These are phyloP conservation scores for Acrocephalus arundinaceus DNA, from an alignment of 2,113 vertebrate species.

Conservation along the genomic window DNA sequence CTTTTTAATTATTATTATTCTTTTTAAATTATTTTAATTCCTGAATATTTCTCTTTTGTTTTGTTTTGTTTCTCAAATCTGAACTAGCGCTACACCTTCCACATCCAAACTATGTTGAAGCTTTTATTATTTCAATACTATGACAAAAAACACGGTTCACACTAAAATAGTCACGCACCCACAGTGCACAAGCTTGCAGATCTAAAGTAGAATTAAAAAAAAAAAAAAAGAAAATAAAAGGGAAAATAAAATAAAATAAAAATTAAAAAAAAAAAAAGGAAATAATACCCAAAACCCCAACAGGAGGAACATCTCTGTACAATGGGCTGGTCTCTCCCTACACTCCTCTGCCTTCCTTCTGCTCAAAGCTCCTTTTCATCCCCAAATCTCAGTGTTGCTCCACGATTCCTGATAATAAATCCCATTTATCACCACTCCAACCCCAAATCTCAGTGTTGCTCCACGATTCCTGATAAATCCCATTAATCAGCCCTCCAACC, in stretches of 20 bases:
- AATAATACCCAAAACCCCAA: slow-evolving; percentile 2
- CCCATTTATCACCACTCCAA: too few relatives aligned
- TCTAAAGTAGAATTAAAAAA: slow-evolving; percentile 81
- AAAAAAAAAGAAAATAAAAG: background rate
- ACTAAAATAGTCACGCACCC: slow-evolving; percentile 93
- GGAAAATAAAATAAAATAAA: slow-evolving; percentile 45
- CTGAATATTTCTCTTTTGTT: slow-evolving; percentile 57
- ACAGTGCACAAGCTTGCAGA: slow-evolving; percentile 98
- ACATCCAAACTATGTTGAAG: slow-evolving; percentile 92
- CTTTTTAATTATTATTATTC: background rate
- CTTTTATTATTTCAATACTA: slow-evolving; percentile 87
- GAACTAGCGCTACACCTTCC: slow-evolving; percentile 89
- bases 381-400: background rate
- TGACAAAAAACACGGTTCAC: slow-evolving; percentile 94
- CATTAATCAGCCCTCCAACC: too few relatives aligned
- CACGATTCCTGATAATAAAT: too few relatives aligned
- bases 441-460: too few relatives aligned
- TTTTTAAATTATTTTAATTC: slow-evolving; percentile 35
- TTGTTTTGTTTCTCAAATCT: slow-evolving; percentile 63
- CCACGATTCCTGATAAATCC: too few relatives aligned
- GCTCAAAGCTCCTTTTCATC: slow-evolving; percentile 52
- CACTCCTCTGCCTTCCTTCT: slow-evolving; percentile 10
- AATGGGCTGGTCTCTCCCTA: slow-evolving; percentile 76
- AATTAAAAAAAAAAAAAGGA: slow-evolving; percentile 18
- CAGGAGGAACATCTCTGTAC: slow-evolving; percentile 73